A percentile compares a stretch with the other conserved stretches of the same genome.
phyloP scores from a whole-genome alignment of 2,113 vertebrate genomes.

The Speoplatyrhinus poulsoni region DNA sequence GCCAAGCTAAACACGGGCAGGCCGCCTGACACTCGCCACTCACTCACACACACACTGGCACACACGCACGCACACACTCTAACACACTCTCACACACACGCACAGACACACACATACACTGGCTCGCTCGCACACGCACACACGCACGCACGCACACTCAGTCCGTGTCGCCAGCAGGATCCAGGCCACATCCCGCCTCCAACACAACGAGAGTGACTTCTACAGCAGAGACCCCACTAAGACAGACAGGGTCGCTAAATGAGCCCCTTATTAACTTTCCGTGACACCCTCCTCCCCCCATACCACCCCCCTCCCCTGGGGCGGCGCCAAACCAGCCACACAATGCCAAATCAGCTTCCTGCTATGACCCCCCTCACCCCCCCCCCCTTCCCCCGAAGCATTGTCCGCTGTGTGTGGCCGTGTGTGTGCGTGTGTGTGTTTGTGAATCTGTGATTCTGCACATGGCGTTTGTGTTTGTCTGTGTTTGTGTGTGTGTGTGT shows the following conservation, averaged over 20 bases:
- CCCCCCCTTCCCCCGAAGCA: no score
- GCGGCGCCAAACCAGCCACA: slow-evolving; percentile 59
- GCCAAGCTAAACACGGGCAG: slow-evolving; percentile 97
- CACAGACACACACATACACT: slow-evolving; percentile 22
- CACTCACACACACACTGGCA: slow-evolving; percentile 50
- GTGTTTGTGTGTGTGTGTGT: no score
- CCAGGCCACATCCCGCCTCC: slow-evolving; percentile 54
- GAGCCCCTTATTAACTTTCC: slow-evolving; percentile 76
- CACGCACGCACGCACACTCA: slow-evolving; percentile 1
- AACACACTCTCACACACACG: slow-evolving; percentile 10
- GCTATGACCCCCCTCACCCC: neutral
- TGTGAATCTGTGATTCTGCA: no score
- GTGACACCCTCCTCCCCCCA: slow-evolving; percentile 53
- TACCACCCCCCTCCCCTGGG: slow-evolving; percentile 32
- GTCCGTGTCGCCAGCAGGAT: slow-evolving; percentile 40
- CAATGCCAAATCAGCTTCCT: slow-evolving; percentile 67
- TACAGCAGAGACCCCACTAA: slow-evolving; percentile 60
- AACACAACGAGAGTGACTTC: slow-evolving; percentile 42
- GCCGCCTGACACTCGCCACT: slow-evolving; percentile 85
- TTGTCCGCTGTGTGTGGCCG: no score
- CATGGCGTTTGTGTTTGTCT: no score
- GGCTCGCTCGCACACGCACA: neutral
- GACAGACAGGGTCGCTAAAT: slow-evolving; percentile 75
- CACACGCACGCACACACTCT: slow-evolving; percentile 27
- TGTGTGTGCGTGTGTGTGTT: no score